Evolutionary conservation across 2,113 vertebrate species (phyloP).

Genomic region (Alethe castanea): DNA sequence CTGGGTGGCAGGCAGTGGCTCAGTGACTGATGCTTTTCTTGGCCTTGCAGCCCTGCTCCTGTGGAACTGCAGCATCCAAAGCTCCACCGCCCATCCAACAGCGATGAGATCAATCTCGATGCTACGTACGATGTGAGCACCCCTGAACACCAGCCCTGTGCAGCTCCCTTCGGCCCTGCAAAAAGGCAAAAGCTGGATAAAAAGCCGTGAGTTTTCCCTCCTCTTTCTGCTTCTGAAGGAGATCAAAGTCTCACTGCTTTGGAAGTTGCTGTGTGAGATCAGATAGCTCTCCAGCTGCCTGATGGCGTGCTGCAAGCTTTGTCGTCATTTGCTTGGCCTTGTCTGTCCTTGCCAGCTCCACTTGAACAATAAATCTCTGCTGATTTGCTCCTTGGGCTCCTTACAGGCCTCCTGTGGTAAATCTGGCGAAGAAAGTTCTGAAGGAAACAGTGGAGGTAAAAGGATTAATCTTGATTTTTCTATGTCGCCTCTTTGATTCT

Average conservation of each 20-base stretch:
- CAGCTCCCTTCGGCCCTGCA: background rate
- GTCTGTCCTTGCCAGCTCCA: constrained; percentile 11
- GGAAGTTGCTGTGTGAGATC: background rate
- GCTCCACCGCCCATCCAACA: constrained; percentile 73
- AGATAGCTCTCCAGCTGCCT: constrained; percentile 10
- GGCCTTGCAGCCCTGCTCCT: constrained; percentile 80
- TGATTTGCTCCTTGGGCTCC: constrained; percentile 35
- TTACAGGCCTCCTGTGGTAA: constrained; percentile 58
- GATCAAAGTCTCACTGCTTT: background rate
- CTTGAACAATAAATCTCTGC: background rate
- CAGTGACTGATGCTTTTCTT: background rate
- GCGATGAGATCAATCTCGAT: constrained; percentile 84
- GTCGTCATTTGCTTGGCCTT: constrained; percentile 12
- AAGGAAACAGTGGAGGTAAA: constrained; percentile 70
- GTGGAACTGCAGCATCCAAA: constrained; percentile 79
- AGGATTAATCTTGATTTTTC: background rate
- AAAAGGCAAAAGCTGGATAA: constrained; percentile 85
- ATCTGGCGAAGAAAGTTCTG: constrained; percentile 48
- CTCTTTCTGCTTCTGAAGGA: background rate
- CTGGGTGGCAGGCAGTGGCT: background rate
- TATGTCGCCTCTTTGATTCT: background rate
- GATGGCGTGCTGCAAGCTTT: background rate
- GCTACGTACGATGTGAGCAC: constrained; percentile 84
- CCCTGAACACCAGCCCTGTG: constrained; percentile 74
- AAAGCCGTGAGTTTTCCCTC: constrained; percentile 72